Evolutionary conservation across 2,888 invertebrate species (phyloP), one percentile per base, ranked within the genome.

Genomic region (Rhagium mordax): DNA sequence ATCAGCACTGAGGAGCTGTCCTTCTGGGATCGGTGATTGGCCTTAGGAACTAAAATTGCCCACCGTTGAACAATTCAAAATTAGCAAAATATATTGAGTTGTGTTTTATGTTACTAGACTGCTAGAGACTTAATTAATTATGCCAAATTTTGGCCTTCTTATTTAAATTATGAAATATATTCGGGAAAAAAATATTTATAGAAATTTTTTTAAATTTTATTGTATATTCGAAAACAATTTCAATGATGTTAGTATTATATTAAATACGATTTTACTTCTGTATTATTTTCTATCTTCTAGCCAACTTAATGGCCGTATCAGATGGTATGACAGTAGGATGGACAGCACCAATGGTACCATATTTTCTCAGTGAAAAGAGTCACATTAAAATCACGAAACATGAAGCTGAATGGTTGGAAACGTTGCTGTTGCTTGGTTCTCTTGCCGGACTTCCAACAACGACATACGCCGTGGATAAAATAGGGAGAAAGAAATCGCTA

Each of bases 251-350:
- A 24, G 13, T 49, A 15, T 6, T 49, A n/a, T 7, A 16, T 15
- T 15, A 3, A 1, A 6, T 49, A 49, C 6, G 2, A 2, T n/a
- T 10, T 24, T 24, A 24, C 3, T 4, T 24, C 24, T 24, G 3
- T n/a, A n/a, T 4, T 24, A 4, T 6, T 4, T 4, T 24, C 24
- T 4, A 59, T 51, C 5, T 74, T 85, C 29, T 75, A 87, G 87
- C 83, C 20, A 87, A 86, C 13, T 72, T 87, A 18, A 84, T 85
- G 68, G 87, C 86, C 2, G 84, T 87, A 41, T 86, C 86, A 3
- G 87, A 87, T 82, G 87, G 87, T 20, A 87, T 87, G 84, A 85
- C 86, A 71, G 86, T 86, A 51, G 87, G 86, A 21, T 87, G 87
- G 87, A 84, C 86, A 6, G 84, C 87, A 3, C 87, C 87, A 10